A percentile compares a stretch with the other conserved stretches of the same genome.
Conservation (phyloP, 1,140 invertebrate species). For the Neodiprion lecontei region DNA sequence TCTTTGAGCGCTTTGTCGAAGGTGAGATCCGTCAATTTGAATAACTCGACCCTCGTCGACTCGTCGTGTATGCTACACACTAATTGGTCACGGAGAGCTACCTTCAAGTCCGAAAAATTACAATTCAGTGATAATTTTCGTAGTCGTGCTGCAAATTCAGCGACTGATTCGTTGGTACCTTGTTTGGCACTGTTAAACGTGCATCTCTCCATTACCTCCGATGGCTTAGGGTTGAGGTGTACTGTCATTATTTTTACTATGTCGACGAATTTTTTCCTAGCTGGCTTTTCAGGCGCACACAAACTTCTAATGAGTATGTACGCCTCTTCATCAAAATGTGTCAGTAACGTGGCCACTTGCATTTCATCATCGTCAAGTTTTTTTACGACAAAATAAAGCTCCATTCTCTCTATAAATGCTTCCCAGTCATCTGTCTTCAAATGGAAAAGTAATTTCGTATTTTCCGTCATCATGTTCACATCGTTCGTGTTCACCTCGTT, state of each 20-base stretch:
- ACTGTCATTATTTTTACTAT: conserved; percentile 22
- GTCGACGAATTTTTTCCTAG: conserved; percentile 3
- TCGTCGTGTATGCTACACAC: conserved; percentile 20
- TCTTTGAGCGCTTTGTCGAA: conserved; percentile 17
- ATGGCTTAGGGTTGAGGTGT: conserved; percentile 23
- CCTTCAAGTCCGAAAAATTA: conserved; percentile 17
- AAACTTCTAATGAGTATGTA: conserved; percentile 20
- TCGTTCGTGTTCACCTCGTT: no score
- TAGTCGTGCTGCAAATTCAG: conserved; percentile 24
- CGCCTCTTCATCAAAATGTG: conserved; percentile 19
- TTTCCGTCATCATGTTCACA: no score
- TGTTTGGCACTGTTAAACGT: conserved; percentile 21
- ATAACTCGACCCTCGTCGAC: conserved; percentile 14
- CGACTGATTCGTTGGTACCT: conserved; percentile 18
- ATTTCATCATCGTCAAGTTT: not conserved
- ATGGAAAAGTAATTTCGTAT: conserved; percentile 8
- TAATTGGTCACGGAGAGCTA: conserved; percentile 19
- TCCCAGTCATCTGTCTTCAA: conserved; percentile 24
- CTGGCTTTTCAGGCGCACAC: conserved; percentile 27
- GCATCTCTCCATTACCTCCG: conserved; percentile 23
- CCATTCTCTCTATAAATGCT: conserved; percentile 12
- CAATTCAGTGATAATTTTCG: conserved; percentile 20
- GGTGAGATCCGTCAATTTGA: conserved; percentile 12
- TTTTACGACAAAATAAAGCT: not conserved
- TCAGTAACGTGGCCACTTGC: conserved; percentile 18